phyloP scores from a whole-genome alignment of 2,113 vertebrate genomes.

The Notothenia rossii region DNA sequence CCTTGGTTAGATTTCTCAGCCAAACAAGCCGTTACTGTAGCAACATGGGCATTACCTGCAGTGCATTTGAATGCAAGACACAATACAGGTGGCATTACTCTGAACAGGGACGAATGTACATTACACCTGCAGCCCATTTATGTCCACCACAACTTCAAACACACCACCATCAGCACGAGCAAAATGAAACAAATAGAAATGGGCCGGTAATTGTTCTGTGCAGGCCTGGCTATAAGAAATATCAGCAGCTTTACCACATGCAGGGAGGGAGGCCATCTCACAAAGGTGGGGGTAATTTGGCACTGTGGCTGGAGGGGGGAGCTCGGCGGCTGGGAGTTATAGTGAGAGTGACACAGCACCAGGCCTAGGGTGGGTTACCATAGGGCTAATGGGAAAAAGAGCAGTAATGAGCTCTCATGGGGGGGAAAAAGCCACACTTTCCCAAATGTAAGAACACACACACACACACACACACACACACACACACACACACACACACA shows the following conservation, averaged over 20 bases:
- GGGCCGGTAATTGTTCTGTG: conserved; percentile 54
- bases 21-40: conserved; percentile 34
- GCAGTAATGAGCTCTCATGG: conserved; percentile 87
- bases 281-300: conserved; percentile 70
- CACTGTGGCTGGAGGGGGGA: conserved; percentile 41
- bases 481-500: conserved; percentile 22
- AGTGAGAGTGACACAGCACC: conserved; percentile 70
- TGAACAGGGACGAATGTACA: conserved; percentile 41
- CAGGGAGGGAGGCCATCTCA: conserved; percentile 56
- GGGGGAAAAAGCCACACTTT: conserved; percentile 55
- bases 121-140: conserved; percentile 52
- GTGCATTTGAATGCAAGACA: conserved; percentile 39
- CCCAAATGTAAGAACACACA: conserved; percentile 66
- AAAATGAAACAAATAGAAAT: conserved; percentile 66
- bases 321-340: conserved; percentile 65
- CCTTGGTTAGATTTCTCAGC: conserved; percentile 33
- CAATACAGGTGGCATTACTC: conserved; percentile 36
- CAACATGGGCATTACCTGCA: conserved; percentile 36
- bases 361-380: conserved; percentile 82
- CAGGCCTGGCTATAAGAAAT: conserved; percentile 47
- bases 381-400: conserved; percentile 84
- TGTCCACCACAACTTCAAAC: conserved; percentile 58
- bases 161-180: conserved; percentile 42
- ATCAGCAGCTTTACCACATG: conserved; percentile 54
- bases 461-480: conserved; percentile 7